These are phyloP conservation scores for Mus minutoides DNA, from an alignment of 2,797 vertebrate species.

Conservation along the genomic window DNA sequence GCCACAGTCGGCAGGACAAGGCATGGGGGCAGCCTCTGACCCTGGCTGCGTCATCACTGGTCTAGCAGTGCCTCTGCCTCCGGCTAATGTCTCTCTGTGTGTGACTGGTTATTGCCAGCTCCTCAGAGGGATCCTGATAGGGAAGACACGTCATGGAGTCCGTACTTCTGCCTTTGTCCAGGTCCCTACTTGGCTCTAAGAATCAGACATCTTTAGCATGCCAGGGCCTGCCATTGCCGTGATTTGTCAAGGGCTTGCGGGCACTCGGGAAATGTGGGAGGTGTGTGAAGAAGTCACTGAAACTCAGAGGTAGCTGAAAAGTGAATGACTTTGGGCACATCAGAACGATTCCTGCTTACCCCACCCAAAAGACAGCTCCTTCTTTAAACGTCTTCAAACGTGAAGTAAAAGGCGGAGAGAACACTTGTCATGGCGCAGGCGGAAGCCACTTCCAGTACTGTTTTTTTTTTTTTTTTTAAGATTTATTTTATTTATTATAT, in stretches of 20 bases:
- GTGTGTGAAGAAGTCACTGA: background rate
- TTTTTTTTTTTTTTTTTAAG: no score
- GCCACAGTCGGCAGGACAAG: background rate
- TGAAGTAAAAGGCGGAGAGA: background rate
- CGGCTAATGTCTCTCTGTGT: background rate
- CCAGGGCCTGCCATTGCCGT: background rate
- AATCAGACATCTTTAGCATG: no score
- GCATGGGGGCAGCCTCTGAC: fast-evolving
- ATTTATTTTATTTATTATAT: no score
- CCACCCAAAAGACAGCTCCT: background rate
- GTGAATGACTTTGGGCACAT: background rate
- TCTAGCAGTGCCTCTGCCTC: background rate
- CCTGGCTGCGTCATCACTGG: background rate
- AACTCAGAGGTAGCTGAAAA: background rate
- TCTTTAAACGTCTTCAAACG: background rate
- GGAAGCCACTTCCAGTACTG: background rate
- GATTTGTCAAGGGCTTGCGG: background rate
- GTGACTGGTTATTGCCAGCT: background rate
- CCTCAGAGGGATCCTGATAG: background rate
- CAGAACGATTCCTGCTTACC: background rate
- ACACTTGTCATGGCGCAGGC: fast-evolving
- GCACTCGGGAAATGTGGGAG: background rate
- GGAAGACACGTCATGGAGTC: background rate
- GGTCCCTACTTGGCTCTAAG: background rate
- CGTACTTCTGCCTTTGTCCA: background rate